Base-by-base conservation (phyloP, 2,113 vertebrate species). In the Hemiscyllium ocellatum region DNA sequence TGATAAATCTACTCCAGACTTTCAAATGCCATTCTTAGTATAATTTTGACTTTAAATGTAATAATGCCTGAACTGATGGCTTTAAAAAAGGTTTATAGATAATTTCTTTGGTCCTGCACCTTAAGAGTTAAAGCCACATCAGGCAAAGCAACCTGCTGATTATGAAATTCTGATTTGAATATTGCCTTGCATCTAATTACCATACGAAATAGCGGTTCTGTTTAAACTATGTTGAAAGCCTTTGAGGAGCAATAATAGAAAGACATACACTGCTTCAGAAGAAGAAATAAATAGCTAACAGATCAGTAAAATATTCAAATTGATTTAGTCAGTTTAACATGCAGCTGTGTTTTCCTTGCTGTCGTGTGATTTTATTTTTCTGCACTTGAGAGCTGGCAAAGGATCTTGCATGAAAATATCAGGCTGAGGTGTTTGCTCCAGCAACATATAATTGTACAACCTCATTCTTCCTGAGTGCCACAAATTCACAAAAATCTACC, bases 291-390 rank as follows among this genome's bases (percentile, higher is more conserved):
- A 91, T 93, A 93, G 89, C 4, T 37, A n/a, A 66, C 89, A 68
- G 89, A 93, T 37, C 61, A 0, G 61, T 93, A 93, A 93, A 93
- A 93, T 93, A 93, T 93, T 93, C 89, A 93, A 93, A 93, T 93
- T 93, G n/a, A 93, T 93, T 93, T 93, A 68, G 61, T 42, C 15
- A 65, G n/a, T 93, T 93, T 93, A 65, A 68, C 89, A 68, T 66
- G 61, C 89, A 93, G 89, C 89, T 93, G 89, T 93, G 89, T 93
- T 93, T 66, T 93, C 29, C 65, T 65, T 33, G 33, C 33, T 19
- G 2, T 7, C 19, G 8, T 15, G 89, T 22, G 65, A 65, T 37
- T 93, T 66, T n/a, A 66, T 66, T 61, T 61, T 42, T 93, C 33
- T 66, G 33, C 61, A 66, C 10, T 66, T 66, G 89, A 68, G n/a